These are phyloP conservation scores for Drosophila macrospina DNA, from an alignment of 2,888 invertebrate species.

Conservation along the genomic window DNA sequence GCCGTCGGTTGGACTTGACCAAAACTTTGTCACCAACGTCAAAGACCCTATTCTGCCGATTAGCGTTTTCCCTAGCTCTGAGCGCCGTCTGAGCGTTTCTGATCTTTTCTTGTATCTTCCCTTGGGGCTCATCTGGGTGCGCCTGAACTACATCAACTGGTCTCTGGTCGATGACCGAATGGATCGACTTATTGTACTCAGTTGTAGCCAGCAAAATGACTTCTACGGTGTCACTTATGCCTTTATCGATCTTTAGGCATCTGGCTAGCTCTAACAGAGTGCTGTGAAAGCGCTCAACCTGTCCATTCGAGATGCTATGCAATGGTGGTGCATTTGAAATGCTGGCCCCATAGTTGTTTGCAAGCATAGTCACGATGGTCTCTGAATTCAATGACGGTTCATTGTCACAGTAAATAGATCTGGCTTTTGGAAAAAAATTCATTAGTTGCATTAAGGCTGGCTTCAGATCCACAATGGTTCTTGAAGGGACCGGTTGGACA, in stretches of 20 bases:
- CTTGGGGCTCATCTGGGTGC: slow-evolving; percentile 16
- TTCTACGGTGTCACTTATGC: slow-evolving; percentile 24
- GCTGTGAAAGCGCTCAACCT: slow-evolving; percentile 10
- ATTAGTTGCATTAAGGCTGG: slow-evolving; percentile 13
- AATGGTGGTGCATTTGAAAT: slow-evolving; percentile 27
- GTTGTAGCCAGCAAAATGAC: slow-evolving; percentile 10
- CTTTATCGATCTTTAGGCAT: slow-evolving; percentile 20
- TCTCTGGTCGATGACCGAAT: slow-evolving; percentile 18
- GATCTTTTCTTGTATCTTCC: slow-evolving; percentile 10
- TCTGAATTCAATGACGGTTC: slow-evolving; percentile 26
- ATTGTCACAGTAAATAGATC: slow-evolving; percentile 27
- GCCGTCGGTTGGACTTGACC: slow-evolving; percentile 21
- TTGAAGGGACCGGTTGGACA: slow-evolving; percentile 10
- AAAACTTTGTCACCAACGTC: slow-evolving; percentile 17
- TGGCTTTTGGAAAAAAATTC: slow-evolving; percentile 22
- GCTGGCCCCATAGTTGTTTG: slow-evolving; percentile 22
- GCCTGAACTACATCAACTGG: slow-evolving; percentile 15
- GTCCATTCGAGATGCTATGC: slow-evolving; percentile 24
- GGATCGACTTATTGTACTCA: slow-evolving; percentile 29
- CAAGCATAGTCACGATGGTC: slow-evolving; percentile 17
- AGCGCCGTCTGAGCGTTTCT: slow-evolving; percentile 14
- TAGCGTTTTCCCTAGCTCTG: slow-evolving; percentile 16
- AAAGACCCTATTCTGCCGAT: slow-evolving; percentile 24
- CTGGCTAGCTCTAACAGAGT: slow-evolving; percentile 2
- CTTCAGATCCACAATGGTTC: slow-evolving; percentile 13